Evolutionary conservation across 2,113 vertebrate species (phyloP).

Genomic region (Oryzias woworae): DNA sequence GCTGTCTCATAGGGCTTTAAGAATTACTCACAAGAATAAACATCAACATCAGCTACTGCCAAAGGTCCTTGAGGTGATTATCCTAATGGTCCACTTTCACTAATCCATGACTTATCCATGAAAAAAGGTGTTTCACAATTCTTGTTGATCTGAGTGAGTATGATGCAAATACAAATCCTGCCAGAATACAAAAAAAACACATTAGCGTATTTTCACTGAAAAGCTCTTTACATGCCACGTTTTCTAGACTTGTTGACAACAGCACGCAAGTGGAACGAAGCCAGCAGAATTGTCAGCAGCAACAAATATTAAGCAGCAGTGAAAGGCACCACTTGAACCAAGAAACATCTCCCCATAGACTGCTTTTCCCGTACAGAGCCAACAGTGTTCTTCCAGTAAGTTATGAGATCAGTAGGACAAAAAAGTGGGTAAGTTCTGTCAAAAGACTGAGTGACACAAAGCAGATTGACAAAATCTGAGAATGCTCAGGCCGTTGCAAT

Average conservation of each 20-base stretch:
- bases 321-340: constrained; percentile 1
- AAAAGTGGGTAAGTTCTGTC: constrained; percentile 2
- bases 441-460: neutral
- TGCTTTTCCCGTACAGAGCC: constrained; percentile 12
- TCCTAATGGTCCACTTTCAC: too few species aligned
- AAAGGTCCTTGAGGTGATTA: too few species aligned
- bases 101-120: too few species aligned
- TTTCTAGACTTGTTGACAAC: constrained; percentile 3
- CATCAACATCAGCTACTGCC: too few species aligned
- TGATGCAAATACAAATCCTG: too few species aligned
- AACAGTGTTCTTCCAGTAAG: constrained; percentile 37
- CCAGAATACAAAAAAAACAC: too few species aligned
- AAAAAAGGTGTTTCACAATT: too few species aligned
- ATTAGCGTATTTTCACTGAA: constrained; percentile 9
- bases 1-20: neutral
- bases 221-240: neutral
- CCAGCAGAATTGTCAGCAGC: constrained; percentile 22
- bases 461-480: too few species aligned
- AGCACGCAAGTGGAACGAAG: neutral
- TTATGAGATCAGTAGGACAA: constrained; percentile 24
- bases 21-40: neutral
- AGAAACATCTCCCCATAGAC: constrained; percentile 14
- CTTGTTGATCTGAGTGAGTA: too few species aligned
- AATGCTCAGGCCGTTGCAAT: too few species aligned
- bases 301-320: constrained; percentile 26